Evolutionary conservation across 30 jellyfish, hydroid and myxozoan genomes (phyloP).

Genomic region (Nemopilema nomurai): DNA sequence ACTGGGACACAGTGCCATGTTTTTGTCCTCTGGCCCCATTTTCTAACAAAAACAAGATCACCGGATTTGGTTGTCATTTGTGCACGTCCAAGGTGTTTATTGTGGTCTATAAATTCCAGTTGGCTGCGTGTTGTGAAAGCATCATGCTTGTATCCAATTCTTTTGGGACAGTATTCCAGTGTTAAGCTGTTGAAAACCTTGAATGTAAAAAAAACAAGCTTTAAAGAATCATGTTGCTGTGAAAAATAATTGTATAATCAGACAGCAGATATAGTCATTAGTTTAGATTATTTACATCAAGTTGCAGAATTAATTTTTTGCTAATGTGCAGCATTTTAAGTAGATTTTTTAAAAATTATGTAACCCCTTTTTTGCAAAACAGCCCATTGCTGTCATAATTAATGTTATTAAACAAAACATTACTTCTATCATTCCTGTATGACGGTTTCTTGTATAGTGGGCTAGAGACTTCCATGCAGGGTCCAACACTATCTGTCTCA

Average conservation of each 20-base stretch:
- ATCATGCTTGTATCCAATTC: neutral
- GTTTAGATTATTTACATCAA: neutral
- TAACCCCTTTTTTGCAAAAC: neutral
- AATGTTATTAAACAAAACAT: neutral
- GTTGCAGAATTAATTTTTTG: neutral
- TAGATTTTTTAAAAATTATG: neutral
- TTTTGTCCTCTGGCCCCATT: neutral
- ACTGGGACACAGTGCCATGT: neutral
- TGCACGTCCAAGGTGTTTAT: neutral
- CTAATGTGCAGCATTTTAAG: neutral
- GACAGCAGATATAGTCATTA: neutral
- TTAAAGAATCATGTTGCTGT: neutral
- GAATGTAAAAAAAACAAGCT: constrained; percentile 1
- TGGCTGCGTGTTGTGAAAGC: neutral
- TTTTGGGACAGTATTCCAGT: constrained; percentile 18
- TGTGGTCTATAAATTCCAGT: neutral
- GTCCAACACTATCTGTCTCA: neutral
- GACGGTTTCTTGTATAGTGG: constrained; percentile 1
- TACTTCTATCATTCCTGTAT: constrained; percentile 1
- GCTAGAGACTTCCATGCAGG: neutral
- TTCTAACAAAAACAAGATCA: neutral
- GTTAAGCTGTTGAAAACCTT: constrained; percentile 20
- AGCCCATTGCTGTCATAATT: neutral
- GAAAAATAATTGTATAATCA: neutral
- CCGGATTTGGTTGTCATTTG: neutral